phyloP scores from a whole-genome alignment of 2,888 invertebrate genomes.

The Tenodera sinensis region DNA sequence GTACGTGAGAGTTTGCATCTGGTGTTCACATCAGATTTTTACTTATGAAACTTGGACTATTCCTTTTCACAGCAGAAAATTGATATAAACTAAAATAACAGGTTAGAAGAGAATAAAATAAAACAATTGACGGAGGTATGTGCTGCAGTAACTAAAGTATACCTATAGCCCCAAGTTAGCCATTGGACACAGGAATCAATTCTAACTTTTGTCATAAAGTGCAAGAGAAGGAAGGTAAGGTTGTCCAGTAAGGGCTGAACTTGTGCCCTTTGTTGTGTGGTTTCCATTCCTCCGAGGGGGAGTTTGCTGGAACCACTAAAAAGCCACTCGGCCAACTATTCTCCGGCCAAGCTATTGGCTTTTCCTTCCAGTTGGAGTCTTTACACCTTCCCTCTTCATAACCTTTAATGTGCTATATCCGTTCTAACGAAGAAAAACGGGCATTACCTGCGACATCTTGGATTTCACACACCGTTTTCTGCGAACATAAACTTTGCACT shows the following conservation, averaged over 20 bases:
- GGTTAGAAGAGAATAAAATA: too few relatives aligned
- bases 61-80: too few relatives aligned
- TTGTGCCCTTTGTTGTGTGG: background rate
- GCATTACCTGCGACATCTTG: too few relatives aligned
- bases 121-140: too few relatives aligned
- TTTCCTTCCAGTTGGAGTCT: background rate
- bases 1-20: too few relatives aligned
- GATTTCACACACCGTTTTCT: background rate
- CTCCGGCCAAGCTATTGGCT: background rate
- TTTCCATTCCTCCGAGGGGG: background rate
- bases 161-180: background rate
- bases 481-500: background rate
- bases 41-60: too few relatives aligned
- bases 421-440: background rate
- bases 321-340: background rate
- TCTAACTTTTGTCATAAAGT: background rate
- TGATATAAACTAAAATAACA: too few relatives aligned
- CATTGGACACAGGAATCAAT: background rate
- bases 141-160: too few relatives aligned
- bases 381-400: background rate
- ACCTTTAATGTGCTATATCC: background rate
- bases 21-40: too few relatives aligned
- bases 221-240: background rate
- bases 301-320: background rate
- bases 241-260: background rate